Evolutionary conservation across 64 coral and sea anemone species (phyloP), one percentile per base, ranked within the genome.

Genomic region (Anthopleura sola): DNA sequence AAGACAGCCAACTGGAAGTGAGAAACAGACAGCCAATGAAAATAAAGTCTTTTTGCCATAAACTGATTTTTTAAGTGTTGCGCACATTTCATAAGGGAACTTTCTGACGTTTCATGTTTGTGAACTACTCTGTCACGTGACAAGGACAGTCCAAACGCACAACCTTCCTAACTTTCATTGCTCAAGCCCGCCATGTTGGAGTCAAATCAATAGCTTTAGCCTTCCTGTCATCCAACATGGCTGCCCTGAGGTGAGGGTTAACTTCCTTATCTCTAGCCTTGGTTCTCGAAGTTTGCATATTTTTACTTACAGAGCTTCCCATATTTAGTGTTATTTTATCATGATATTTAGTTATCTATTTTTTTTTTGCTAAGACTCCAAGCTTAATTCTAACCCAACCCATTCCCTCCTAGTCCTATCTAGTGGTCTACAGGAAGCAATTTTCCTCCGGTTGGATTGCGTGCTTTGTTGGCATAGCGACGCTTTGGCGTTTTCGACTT

Each of bases 401-500:
- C 66, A 71, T 71, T 17, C 29, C 66, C 66, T 66, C 66, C 28
- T 34, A 33, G 66, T 71, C 0, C 13, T 71, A 34, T 15, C 11
- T 71, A 71, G 24, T 15, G 11, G 8, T 31, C 13, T 71, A 11
- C 66, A 31, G 9, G 26, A 31, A 31, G 29, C n/a, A 6, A 5
- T 34, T 20, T 28, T 26, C 2, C 60, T 66, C 6, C 24, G 0
- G 60, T 66, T 71, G n/a, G 66, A 12, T 33, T 71, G 66, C 66
- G 66, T 71, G n/a, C 66, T 71, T 71, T 71, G 66, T 71, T 71
- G 66, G 34, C 34, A 34, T 36, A 15, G 66, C 29, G 14, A 71
- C 66, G 66, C 66, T 71, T 36, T 68, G 62, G 3, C 62, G n/a
- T 68, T 71, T 71, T 71, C 34, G 66, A 71, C 66, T 20, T 71